Evolutionary conservation across 2,888 invertebrate species (phyloP).

Genomic region (Leptopterna dolabrata): DNA sequence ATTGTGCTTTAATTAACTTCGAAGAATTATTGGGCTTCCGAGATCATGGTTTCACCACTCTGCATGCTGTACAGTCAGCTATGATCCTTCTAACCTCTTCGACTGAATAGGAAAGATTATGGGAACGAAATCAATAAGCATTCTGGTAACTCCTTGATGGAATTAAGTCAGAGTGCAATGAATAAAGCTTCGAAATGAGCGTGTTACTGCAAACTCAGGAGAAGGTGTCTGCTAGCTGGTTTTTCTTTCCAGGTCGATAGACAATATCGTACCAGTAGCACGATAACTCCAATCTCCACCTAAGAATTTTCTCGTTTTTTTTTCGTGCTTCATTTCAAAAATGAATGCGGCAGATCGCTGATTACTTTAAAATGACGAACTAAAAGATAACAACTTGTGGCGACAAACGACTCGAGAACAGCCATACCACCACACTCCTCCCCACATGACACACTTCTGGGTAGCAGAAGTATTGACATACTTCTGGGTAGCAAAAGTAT

Average conservation of each 20-base stretch:
- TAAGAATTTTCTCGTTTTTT: constrained; percentile 30
- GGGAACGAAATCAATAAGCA: not conserved
- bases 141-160: not conserved
- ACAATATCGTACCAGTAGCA: not conserved
- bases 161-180: too few relatives aligned
- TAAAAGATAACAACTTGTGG: not conserved
- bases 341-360: not conserved
- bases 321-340: not conserved
- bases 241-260: not conserved
- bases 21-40: not conserved
- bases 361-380: not conserved
- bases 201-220: not conserved
- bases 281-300: not conserved
- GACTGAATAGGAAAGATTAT: too few relatives aligned
- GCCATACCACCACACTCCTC: too few relatives aligned
- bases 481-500: too few relatives aligned
- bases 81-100: not conserved
- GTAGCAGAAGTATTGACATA: too few relatives aligned
- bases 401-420: too few relatives aligned
- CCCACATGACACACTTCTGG: too few relatives aligned
- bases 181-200: too few relatives aligned
- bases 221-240: not conserved
- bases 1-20: not conserved
- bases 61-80: not conserved
- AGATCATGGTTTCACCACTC: not conserved